phyloP scores from a whole-genome alignment of 2,888 invertebrate species.

The Lordiphosa fenestrarum region DNA sequence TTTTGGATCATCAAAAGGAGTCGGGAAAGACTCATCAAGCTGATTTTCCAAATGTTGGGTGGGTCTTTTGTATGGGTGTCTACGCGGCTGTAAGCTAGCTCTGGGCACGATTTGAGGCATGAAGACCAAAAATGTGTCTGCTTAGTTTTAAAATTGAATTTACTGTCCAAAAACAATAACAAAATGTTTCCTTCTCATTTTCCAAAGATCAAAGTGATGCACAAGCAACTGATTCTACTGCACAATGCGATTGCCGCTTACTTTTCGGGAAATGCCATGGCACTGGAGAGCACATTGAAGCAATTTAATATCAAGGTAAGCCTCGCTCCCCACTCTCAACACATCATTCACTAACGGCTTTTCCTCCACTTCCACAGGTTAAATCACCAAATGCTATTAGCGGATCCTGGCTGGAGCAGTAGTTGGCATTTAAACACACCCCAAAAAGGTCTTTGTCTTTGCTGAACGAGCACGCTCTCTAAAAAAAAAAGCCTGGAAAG shows the following conservation, averaged over 20 bases:
- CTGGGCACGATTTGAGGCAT: too few species aligned
- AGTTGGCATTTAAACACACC: conserved; percentile 60
- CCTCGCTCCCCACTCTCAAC: conserved; percentile 81
- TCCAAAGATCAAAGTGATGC: conserved; percentile 97
- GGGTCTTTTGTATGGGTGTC: too few species aligned
- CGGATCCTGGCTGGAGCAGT: conserved; percentile 92
- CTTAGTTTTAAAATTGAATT: too few species aligned
- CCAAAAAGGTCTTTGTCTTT: conserved; percentile 8
- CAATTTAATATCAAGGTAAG: conserved; percentile 95
- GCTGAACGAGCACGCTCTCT: conserved; percentile 58
- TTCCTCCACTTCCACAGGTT: conserved; percentile 58
- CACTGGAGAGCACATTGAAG: conserved; percentile 94
- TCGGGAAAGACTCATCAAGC: too few species aligned
- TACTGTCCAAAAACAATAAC: too few species aligned
- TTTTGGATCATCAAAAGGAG: too few species aligned
- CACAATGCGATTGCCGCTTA: conserved; percentile 98
- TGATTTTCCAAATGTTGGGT: too few species aligned
- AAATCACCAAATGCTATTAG: conserved; percentile 88
- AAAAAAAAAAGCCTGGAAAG: conserved; percentile 24
- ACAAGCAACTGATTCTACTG: conserved; percentile 96
- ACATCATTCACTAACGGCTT: too few species aligned
- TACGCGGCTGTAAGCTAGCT: too few species aligned
- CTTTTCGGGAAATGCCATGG: conserved; percentile 97
- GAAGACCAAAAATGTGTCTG: too few species aligned
- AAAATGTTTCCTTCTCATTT: too few species aligned